These are phyloP conservation scores for Arothron firmamentum DNA, from an alignment of 2,113 vertebrate species.

Conservation along the genomic window DNA sequence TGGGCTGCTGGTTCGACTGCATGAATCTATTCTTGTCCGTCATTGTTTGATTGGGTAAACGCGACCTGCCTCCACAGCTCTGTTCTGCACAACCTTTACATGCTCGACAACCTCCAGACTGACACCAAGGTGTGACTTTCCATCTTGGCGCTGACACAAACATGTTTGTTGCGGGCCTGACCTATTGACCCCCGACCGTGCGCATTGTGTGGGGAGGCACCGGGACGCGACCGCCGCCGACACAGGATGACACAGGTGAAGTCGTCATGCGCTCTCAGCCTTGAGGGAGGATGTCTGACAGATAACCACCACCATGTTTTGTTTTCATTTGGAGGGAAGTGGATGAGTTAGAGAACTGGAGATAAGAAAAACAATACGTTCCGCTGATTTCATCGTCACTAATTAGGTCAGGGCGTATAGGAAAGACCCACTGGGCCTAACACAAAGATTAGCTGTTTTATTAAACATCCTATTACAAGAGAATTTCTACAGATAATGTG, in stretches of 20 bases:
- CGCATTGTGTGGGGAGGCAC: slow-evolving; percentile 27
- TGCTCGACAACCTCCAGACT: neutral
- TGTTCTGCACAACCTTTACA: neutral
- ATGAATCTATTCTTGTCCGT: too few species aligned
- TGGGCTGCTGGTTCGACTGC: too few species aligned
- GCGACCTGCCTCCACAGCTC: neutral
- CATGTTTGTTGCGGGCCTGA: slow-evolving; percentile 30
- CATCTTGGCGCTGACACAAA: slow-evolving; percentile 4
- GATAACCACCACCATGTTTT: slow-evolving; percentile 34
- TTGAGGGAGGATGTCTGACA: slow-evolving; percentile 43
- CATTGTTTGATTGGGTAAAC: too few species aligned
- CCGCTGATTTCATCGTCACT: slow-evolving; percentile 24
- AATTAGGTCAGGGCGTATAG: slow-evolving; percentile 6
- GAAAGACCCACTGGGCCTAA: neutral
- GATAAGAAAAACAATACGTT: slow-evolving; percentile 51
- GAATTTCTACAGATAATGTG: too few species aligned
- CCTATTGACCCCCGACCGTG: slow-evolving; percentile 3
- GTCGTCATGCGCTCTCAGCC: slow-evolving; percentile 12
- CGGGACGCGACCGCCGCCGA: neutral
- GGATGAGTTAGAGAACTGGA: slow-evolving; percentile 29
- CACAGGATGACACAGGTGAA: slow-evolving; percentile 34
- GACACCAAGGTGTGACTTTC: slow-evolving; percentile 1
- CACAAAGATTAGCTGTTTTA: slow-evolving; percentile 3
- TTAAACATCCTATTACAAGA: neutral
- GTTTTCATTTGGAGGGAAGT: slow-evolving; percentile 32